Evolutionary conservation across 1,140 invertebrate species (phyloP), one percentile per base, ranked within the genome.

Genomic region (Tyrophagus putrescentiae): DNA sequence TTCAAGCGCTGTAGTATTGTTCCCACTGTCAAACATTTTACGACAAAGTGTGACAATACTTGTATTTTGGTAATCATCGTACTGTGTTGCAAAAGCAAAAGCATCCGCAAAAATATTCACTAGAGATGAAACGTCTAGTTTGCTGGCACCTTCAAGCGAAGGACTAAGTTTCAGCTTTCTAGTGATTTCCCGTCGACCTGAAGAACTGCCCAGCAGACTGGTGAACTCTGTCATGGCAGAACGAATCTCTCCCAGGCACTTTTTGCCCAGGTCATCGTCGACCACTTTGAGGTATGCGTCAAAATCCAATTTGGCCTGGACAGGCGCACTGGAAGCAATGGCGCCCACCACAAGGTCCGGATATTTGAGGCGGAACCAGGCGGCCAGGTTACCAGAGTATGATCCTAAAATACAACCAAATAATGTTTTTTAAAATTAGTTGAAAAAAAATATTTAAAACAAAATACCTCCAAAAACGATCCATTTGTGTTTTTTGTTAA

Each of bases 21-120:
- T n/a, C n/a, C n/a, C n/a, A n/a, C n/a, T n/a, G n/a, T n/a, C n/a
- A n/a, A n/a, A n/a, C n/a, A n/a, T n/a, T n/a, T n/a, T n/a, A n/a
- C n/a, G n/a, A n/a, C n/a, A n/a, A n/a, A n/a, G n/a, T n/a, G n/a
- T n/a, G n/a, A n/a, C n/a, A n/a, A n/a, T n/a, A n/a, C n/a, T n/a
- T n/a, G n/a, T n/a, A n/a, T n/a, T n/a, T n/a, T 95, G 93, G 67
- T 94, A 62, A 3, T 62, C 5, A 61, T 27, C 32, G 28, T 23
- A 62, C 42, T 96, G 70, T 96, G 95, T 67, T 96, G 91, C 0
- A 93, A 88, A 52, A 94, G 76, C 74, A 66, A 77, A 75, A 72
- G 88, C 87, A 34, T 81, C 80, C 4, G 87, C 84, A n/a, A 94
- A 70, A 48, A 76, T 79, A 67, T 82, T 81, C 67, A 81, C 87